Conservation (phyloP, 2,797 vertebrate genomes). For the Falco biarmicus region DNA sequence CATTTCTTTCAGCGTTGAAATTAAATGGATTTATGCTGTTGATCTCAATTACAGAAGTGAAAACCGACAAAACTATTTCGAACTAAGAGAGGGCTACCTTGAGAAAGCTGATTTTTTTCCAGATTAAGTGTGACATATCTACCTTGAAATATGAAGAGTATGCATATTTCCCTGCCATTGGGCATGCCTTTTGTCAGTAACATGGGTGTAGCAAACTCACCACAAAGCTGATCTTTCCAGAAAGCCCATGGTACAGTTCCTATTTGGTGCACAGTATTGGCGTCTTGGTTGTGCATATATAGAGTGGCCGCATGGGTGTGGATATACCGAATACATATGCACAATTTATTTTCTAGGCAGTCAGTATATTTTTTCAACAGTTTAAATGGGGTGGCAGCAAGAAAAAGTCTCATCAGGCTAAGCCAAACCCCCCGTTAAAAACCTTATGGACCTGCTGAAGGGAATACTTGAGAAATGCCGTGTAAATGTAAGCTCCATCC, state of each 20-base stretch:
- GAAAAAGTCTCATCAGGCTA: not conserved
- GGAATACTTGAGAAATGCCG: not conserved
- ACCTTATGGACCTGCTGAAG: not conserved
- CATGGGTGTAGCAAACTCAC: not conserved
- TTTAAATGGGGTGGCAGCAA: not conserved
- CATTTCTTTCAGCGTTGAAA: not conserved
- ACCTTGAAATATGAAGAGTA: not conserved
- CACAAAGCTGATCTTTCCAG: not conserved
- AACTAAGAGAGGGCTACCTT: not conserved
- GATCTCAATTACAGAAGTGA: not conserved
- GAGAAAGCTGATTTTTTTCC: not conserved
- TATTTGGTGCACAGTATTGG: not conserved
- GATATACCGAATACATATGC: accelerated
- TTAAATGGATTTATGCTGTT: not conserved
- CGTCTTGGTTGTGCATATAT: not conserved
- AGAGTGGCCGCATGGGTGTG: accelerated
- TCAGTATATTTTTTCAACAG: not conserved
- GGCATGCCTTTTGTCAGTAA: not conserved
- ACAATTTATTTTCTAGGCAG: not conserved
- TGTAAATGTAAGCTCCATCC: not conserved
- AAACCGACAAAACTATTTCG: not conserved
- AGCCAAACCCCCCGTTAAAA: not conserved
- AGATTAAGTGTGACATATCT: not conserved
- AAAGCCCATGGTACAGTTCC: not conserved
- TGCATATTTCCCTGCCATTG: not conserved